A percentile compares a stretch with the other conserved stretches of the same genome.
Evolutionary conservation across 2,113 vertebrate species (phyloP).

Genomic region (Hippocampus comes): DNA sequence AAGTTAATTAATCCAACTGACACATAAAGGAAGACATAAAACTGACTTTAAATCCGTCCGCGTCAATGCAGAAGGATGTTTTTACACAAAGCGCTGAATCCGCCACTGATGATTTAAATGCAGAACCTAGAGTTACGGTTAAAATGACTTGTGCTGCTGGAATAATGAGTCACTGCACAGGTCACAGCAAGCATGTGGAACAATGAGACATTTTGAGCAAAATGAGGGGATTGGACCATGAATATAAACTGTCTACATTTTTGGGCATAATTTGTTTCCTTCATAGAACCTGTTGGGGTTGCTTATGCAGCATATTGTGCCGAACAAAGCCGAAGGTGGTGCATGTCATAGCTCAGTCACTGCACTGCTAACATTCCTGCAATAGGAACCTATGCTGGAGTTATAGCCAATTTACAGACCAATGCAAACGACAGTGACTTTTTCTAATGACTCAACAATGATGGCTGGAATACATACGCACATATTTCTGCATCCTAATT

Average conservation of each 20-base stretch:
- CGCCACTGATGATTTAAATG: not conserved
- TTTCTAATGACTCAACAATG: slow-evolving; percentile 13
- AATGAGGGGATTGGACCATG: not conserved
- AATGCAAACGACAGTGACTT: not conserved
- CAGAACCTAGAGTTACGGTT: not conserved
- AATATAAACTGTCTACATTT: not conserved
- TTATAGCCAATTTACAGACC: not conserved
- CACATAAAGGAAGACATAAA: slow-evolving; percentile 24
- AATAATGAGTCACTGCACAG: slow-evolving; percentile 8
- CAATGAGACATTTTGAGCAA: not conserved
- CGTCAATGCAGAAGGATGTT: slow-evolving; percentile 14
- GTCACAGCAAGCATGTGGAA: slow-evolving; percentile 6
- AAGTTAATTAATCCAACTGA: slow-evolving; percentile 46
- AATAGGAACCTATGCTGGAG: not conserved
- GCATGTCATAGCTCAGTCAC: not conserved
- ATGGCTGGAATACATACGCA: not conserved
- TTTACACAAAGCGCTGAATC: not conserved
- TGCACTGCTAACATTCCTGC: not conserved
- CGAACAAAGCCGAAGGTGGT: slow-evolving; percentile 5
- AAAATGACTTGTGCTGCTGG: not conserved
- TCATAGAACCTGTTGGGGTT: not conserved
- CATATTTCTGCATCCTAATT: not conserved
- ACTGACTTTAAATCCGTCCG: slow-evolving; percentile 19
- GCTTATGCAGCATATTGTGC: not conserved
- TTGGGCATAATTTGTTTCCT: not conserved